These are phyloP conservation scores for Plebejus argus DNA, from an alignment of 2,888 invertebrate genomes.

Conservation along the genomic window DNA sequence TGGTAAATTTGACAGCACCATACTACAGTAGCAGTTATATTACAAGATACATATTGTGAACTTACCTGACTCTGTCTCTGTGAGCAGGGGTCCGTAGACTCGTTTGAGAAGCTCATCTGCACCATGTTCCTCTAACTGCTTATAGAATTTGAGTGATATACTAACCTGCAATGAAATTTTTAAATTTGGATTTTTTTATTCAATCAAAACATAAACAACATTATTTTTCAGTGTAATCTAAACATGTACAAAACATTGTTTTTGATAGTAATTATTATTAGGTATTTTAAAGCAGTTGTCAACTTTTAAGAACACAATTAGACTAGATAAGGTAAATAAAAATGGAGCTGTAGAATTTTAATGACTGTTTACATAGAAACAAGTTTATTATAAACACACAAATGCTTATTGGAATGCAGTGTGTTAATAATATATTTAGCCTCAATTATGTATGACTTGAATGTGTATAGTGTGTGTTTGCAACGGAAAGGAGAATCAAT, in stretches of 20 bases:
- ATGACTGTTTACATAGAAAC: not conserved
- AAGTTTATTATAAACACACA: not conserved
- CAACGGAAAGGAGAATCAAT: not conserved
- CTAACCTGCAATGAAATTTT: constrained; percentile 88
- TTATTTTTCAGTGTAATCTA: no score
- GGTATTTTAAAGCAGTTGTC: not conserved
- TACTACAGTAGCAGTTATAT: not conserved
- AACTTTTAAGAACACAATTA: not conserved
- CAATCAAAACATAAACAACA: not conserved
- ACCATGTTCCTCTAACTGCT: constrained; percentile 98
- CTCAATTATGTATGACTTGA: no score
- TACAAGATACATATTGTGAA: not conserved
- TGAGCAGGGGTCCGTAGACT: constrained; percentile 93
- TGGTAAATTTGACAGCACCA: no score
- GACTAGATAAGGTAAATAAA: not conserved
- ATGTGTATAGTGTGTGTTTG: no score
- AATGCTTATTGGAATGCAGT: not conserved
- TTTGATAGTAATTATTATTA: not conserved
- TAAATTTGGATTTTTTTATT: not conserved
- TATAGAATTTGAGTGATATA: constrained; percentile 98
- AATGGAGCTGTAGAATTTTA: not conserved
- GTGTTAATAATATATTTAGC: no score
- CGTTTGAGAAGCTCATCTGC: constrained; percentile 97
- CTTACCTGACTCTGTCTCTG: constrained; percentile 92
- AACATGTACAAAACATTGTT: not conserved